phyloP scores from a whole-genome alignment of 2,888 invertebrate species.

The Noctua comes region DNA sequence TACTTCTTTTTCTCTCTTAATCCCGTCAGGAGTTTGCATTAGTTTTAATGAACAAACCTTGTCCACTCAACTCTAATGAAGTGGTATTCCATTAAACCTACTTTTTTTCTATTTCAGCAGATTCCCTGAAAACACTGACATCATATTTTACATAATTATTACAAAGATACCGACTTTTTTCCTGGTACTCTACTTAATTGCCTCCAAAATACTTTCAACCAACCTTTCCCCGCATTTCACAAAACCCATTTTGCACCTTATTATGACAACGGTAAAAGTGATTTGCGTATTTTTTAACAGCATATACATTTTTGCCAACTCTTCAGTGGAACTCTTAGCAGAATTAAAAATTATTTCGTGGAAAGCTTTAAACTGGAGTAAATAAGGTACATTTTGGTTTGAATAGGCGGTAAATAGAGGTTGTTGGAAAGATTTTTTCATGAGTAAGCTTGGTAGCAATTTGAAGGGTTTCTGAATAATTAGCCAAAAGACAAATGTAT shows the following conservation, averaged over 20 bases:
- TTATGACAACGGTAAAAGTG: conserved; percentile 38
- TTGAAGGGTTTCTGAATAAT: conserved; percentile 66
- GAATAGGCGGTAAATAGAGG: conserved; percentile 1
- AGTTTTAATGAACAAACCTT: conserved; percentile 48
- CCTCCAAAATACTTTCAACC: conserved; percentile 61
- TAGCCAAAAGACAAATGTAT: conserved; percentile 65
- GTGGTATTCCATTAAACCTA: conserved; percentile 41
- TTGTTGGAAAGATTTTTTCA: conserved; percentile 58
- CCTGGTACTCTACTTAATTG: conserved; percentile 63
- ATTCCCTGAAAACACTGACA: conserved; percentile 57
- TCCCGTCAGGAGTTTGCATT: conserved; percentile 24
- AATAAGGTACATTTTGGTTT: conserved; percentile 48
- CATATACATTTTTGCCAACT: conserved; percentile 41
- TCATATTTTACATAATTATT: conserved; percentile 65
- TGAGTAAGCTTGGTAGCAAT: conserved; percentile 63
- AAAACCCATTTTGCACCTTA: conserved; percentile 49
- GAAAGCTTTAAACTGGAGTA: conserved; percentile 16
- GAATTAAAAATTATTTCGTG: conserved; percentile 31
- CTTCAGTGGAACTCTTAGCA: conserved; percentile 46
- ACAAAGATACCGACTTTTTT: conserved; percentile 63
- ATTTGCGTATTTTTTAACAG: conserved; percentile 23
- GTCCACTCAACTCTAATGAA: conserved; percentile 51
- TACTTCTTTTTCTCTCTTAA: not conserved
- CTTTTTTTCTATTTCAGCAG: conserved; percentile 41
- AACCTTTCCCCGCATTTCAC: conserved; percentile 15